phyloP scores from a whole-genome alignment of 2,797 vertebrate species.

The Scomberomorus guttatus region DNA sequence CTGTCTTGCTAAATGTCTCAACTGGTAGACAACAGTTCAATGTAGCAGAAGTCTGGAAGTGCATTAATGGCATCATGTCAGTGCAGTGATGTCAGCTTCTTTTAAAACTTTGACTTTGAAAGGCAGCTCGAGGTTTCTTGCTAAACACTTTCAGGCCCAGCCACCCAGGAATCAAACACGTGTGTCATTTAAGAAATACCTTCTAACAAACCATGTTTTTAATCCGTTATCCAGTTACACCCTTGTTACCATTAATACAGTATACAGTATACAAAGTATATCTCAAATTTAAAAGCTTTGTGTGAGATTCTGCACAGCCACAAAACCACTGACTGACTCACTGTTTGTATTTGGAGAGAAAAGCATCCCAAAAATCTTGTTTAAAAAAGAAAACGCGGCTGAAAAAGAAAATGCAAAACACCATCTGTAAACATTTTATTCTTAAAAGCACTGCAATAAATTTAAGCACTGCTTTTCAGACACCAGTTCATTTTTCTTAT shows the following conservation, averaged over 20 bases:
- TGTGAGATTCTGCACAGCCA: slow-evolving; percentile 38
- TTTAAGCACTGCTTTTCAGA: slow-evolving; percentile 12
- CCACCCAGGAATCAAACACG: slow-evolving; percentile 38
- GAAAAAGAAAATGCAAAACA: slow-evolving; percentile 20
- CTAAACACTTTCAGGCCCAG: slow-evolving; percentile 17
- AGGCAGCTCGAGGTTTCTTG: slow-evolving; percentile 13
- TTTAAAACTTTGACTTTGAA: slow-evolving; percentile 2
- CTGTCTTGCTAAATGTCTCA: neutral
- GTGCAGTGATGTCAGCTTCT: neutral
- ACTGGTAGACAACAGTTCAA: neutral
- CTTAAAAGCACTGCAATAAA: slow-evolving; percentile 15
- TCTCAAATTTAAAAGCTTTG: slow-evolving; percentile 42
- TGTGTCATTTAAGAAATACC: slow-evolving; percentile 43
- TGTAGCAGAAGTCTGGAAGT: neutral
- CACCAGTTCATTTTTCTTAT: slow-evolving; percentile 13
- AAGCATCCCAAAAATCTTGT: slow-evolving; percentile 12
- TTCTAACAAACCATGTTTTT: slow-evolving; percentile 31
- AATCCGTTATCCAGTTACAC: slow-evolving; percentile 45
- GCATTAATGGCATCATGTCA: neutral
- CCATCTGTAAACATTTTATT: slow-evolving; percentile 9
- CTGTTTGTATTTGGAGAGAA: slow-evolving; percentile 26
- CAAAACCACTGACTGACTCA: slow-evolving; percentile 57
- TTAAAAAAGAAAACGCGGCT: slow-evolving; percentile 2
- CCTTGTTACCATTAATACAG: slow-evolving; percentile 33
- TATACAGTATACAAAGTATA: slow-evolving; percentile 26